Evolutionary conservation across 64 coral and sea anemone species (phyloP).

Genomic region (Porites australiensis): DNA sequence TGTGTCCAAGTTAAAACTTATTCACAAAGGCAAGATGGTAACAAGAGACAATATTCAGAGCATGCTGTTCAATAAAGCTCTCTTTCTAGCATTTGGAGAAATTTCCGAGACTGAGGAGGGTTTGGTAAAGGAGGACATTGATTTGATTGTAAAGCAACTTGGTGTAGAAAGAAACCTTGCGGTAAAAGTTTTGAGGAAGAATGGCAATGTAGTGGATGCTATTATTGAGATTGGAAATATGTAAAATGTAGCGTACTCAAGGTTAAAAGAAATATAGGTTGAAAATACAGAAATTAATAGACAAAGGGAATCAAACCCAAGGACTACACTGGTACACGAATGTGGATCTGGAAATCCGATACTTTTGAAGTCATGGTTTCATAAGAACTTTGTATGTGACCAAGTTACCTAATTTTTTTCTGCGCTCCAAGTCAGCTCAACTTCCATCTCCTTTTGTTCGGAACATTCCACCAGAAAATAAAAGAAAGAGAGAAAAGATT

Average conservation of each 20-base stretch:
- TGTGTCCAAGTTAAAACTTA: slow-evolving; percentile 76
- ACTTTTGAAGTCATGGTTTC: no score
- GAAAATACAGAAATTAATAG: no score
- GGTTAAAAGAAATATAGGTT: no score
- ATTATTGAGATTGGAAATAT: slow-evolving; percentile 96
- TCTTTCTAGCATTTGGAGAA: slow-evolving; percentile 97
- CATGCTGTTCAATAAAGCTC: slow-evolving; percentile 55
- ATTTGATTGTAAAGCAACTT: slow-evolving; percentile 88
- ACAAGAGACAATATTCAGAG: slow-evolving; percentile 59
- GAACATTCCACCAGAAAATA: no score
- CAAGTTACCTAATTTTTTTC: no score
- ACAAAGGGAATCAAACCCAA: no score
- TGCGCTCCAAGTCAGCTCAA: no score
- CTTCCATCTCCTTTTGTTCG: no score
- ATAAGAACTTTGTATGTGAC: no score
- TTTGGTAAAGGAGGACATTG: slow-evolving; percentile 77
- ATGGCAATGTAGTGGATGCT: slow-evolving; percentile 86
- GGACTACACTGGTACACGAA: no score
- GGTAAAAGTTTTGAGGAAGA: slow-evolving; percentile 76
- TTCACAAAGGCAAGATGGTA: slow-evolving; percentile 90
- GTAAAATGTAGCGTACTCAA: neutral
- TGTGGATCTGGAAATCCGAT: no score
- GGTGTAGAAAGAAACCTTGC: slow-evolving; percentile 92
- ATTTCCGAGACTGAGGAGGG: slow-evolving; percentile 87
- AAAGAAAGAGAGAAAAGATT: no score